Percentiles rank a stretch among this genome's conserved stretches.
Evolutionary conservation across 2,113 vertebrate genomes (phyloP).

Genomic region (Tachysurus vachellii): DNA sequence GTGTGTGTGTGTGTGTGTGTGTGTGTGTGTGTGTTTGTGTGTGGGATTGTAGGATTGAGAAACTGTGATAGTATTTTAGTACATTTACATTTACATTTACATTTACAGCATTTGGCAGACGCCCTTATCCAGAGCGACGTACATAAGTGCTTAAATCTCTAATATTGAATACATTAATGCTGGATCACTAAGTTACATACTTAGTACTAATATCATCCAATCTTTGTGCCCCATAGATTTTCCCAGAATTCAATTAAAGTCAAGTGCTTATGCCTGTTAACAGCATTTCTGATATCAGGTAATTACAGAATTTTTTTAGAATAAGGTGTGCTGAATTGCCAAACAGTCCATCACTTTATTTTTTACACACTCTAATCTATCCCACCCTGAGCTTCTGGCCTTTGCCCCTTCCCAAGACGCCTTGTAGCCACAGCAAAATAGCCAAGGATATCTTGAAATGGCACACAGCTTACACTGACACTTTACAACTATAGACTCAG

Average conservation of each 20-base stretch:
- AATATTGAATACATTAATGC: no score
- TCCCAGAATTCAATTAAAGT: conserved; percentile 48
- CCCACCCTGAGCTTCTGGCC: conserved; percentile 50
- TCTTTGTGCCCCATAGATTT: background rate
- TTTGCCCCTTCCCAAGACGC: conserved; percentile 19
- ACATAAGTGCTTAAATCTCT: no score
- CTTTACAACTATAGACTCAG: conserved; percentile 14
- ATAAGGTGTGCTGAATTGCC: conserved; percentile 50
- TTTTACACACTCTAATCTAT: conserved; percentile 70
- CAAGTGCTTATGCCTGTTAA: conserved; percentile 52
- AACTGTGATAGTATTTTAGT: background rate
- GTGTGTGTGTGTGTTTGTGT: no score
- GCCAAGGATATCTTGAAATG: conserved; percentile 32
- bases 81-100: no score
- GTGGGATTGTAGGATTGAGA: background rate
- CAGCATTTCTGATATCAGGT: conserved; percentile 38
- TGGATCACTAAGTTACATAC: no score
- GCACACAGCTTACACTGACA: background rate
- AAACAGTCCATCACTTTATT: conserved; percentile 42
- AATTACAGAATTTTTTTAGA: conserved; percentile 51
- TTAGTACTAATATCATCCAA: conserved; percentile 17
- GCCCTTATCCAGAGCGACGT: no score
- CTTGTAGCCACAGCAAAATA: conserved; percentile 42
- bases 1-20: no score
- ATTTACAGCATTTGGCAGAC: no score